A percentile compares a stretch with the other conserved stretches of the same genome.
phyloP scores from a whole-genome alignment of 2,797 vertebrate species.

The Scolopax rusticola region DNA sequence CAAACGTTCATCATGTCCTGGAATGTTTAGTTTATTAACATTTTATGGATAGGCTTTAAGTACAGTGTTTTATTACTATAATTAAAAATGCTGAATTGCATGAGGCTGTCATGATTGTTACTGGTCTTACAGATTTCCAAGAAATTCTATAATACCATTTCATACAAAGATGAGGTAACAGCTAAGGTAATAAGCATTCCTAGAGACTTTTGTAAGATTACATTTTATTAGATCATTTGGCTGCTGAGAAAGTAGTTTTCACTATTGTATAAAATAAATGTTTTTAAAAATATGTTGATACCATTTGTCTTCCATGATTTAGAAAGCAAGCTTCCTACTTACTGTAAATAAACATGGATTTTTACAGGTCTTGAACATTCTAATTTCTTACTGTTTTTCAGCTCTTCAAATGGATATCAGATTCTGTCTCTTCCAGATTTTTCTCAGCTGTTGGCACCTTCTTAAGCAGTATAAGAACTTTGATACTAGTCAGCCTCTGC shows the following conservation, averaged over 20 bases:
- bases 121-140: slow-evolving; percentile 4
- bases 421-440: slow-evolving; percentile 25
- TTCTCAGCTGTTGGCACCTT: neutral
- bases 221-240: neutral
- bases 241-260: neutral
- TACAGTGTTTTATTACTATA: neutral
- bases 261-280: neutral
- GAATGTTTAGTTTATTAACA: neutral
- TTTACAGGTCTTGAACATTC: slow-evolving; percentile 5
- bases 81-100: neutral
- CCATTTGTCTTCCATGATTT: neutral
- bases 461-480: neutral
- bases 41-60: neutral
- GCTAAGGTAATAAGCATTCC: neutral
- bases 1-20: neutral
- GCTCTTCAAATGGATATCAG: neutral
- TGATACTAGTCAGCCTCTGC: neutral
- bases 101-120: neutral
- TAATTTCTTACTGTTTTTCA: slow-evolving; percentile 27
- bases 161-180: neutral
- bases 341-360: neutral
- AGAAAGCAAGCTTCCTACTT: neutral
- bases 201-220: neutral
- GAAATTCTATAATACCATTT: neutral
- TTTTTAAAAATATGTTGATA: neutral